Percentiles rank a stretch among this genome's conserved stretches.
Conservation (phyloP, 2,113 vertebrate genomes). For the Eulacestoma nigropectus region DNA sequence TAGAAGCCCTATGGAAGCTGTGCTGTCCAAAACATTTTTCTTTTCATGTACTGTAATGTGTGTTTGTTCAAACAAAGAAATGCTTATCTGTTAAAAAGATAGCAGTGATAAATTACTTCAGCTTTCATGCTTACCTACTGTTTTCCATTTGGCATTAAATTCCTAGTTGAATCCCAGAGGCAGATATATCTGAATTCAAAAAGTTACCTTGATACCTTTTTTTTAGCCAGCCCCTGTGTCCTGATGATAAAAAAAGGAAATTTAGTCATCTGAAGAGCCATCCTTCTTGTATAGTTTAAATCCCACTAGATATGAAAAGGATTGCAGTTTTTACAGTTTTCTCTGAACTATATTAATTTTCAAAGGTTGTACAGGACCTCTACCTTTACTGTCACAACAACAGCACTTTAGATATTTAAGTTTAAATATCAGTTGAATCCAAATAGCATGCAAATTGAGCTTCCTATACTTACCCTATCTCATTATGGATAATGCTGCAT, state of each 20-base stretch:
- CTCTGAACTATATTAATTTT: conserved; percentile 16
- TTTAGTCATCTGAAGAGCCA: neutral
- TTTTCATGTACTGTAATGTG: conserved; percentile 31
- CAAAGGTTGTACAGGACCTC: neutral
- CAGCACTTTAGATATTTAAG: conserved; percentile 25
- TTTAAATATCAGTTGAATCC: conserved; percentile 34
- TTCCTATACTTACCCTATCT: neutral
- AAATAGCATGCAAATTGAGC: conserved; percentile 21
- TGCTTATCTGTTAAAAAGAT: conserved; percentile 63
- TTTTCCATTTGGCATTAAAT: conserved; percentile 52
- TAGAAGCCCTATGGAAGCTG: neutral
- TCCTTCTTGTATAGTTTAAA: conserved; percentile 11
- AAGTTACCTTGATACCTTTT: conserved; percentile 31
- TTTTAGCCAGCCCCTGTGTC: neutral
- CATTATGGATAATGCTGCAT: conserved; percentile 6
- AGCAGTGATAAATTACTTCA: conserved; percentile 61
- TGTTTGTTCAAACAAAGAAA: conserved; percentile 66
- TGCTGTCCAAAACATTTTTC: conserved; percentile 46
- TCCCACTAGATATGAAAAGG: neutral
- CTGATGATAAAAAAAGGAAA: conserved; percentile 1
- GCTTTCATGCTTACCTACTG: conserved; percentile 46
- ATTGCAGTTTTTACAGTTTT: neutral
- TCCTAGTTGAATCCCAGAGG: neutral
- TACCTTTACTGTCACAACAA: conserved; percentile 17
- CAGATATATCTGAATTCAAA: conserved; percentile 28